A percentile compares a stretch with the other conserved stretches of the same genome.
phyloP scores from a whole-genome alignment of 2,888 invertebrate genomes.

The Lycia hirtaria region DNA sequence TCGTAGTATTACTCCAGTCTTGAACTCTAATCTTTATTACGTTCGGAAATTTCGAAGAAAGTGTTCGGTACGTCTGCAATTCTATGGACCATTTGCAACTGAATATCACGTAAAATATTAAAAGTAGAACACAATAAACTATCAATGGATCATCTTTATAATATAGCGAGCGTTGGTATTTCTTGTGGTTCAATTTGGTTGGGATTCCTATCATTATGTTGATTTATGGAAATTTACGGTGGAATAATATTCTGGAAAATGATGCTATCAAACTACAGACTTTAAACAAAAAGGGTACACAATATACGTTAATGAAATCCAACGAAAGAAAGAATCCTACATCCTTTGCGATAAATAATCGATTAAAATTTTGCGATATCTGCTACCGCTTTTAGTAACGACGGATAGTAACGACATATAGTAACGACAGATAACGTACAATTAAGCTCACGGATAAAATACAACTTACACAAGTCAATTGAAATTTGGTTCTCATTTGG shows the following conservation, averaged over 20 bases:
- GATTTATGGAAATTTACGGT: conserved; percentile 43
- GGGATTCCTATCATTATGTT: conserved; percentile 46
- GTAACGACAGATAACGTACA: no score
- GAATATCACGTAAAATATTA: conserved; percentile 53
- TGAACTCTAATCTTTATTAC: conserved; percentile 29
- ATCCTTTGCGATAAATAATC: no score
- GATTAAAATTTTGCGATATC: no score
- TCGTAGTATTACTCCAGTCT: conserved; percentile 19
- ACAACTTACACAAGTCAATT: no score
- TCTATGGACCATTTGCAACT: conserved; percentile 32
- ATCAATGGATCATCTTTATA: conserved; percentile 43
- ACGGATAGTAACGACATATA: no score
- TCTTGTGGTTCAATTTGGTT: conserved; percentile 52
- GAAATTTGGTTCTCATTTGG: no score
- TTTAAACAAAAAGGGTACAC: no score
- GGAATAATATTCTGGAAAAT: conserved; percentile 5
- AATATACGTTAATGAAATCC: no score
- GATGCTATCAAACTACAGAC: no score
- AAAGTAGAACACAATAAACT: conserved; percentile 39
- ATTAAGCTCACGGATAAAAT: no score
- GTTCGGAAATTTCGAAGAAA: conserved; percentile 24
- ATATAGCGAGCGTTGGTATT: conserved; percentile 43
- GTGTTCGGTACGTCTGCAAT: conserved; percentile 28
- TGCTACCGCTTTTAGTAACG: no score
- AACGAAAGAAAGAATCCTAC: no score